Base-by-base conservation (phyloP, 2,888 invertebrate species). In the Hypsopygia costalis region DNA sequence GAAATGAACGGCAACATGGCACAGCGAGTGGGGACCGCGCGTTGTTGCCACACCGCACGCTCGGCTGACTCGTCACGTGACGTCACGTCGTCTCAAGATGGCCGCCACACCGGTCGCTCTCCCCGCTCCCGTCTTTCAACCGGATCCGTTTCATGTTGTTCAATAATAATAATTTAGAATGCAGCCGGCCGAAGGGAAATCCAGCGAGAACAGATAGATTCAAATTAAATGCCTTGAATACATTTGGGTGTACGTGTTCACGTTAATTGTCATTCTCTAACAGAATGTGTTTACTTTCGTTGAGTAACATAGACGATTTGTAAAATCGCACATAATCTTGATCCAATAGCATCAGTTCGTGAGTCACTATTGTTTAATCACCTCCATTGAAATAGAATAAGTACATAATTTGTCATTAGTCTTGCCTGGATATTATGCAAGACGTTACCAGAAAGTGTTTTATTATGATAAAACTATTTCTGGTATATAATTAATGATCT, bases 11-110 rank as follows among this genome's bases (percentile, higher is more conserved):
- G 78, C 80, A 79, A 82, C 82, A 70, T 70, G 63, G 79, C 69
- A 53, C 53, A 53, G 62, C 58, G 59, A 58, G 53, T 49, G 51
- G 40, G 54, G 56, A 55, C 42, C 48, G 47, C 49, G 86, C 85
- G 82, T 71, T 73, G 87, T 87, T 88, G 88, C 86, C 87, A 66
- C 62, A 39, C 75, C 67, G 78, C 74, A 66, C 75, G 74, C 76
- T 78, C 78, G 81, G 79, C 77, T 85, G 81, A 81, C 78, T 86
- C 87, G 88, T 88, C 86, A 86, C 79, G 87, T 88, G 88, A 88
- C 88, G 88, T 88, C 87, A 88, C 85, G 85, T 86, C 85, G 85
- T 86, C 87, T 85, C 86, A 88, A 88, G 86, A 87, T 88, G 88
- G 88, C 88, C 80, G 87, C 83, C 81, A 71, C 65, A 76, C 81